A percentile compares a stretch with the other conserved stretches of the same genome.
phyloP scores from a whole-genome alignment of 2,113 vertebrate species.

The Alosa alosa region DNA sequence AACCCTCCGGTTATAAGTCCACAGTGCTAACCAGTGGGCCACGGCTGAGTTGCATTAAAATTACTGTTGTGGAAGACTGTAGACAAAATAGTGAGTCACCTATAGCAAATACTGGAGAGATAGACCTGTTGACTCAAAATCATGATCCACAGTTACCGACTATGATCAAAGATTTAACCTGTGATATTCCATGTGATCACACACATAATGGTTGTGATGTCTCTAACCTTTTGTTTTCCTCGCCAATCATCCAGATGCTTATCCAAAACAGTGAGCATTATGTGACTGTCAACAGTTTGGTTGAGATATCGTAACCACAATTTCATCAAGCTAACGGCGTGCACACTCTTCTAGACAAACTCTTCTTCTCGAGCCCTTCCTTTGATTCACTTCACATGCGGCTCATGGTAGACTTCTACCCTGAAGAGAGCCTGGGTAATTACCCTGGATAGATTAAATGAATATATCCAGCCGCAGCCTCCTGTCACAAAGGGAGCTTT shows the following conservation, averaged over 20 bases:
- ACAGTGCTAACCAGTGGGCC: no score
- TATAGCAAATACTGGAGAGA: neutral
- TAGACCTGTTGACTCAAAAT: neutral
- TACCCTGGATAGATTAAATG: constrained; percentile 11
- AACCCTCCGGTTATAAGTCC: no score
- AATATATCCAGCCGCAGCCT: constrained; percentile 14
- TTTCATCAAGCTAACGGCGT: neutral
- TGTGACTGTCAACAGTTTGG: neutral
- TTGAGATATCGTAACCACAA: neutral
- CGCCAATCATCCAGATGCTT: neutral
- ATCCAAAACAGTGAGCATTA: neutral
- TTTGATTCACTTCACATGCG: neutral
- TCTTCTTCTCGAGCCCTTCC: neutral
- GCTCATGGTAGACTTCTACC: neutral
- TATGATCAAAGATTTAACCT: neutral
- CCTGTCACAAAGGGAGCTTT: constrained; percentile 5
- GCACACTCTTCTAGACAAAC: neutral
- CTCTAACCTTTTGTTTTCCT: neutral
- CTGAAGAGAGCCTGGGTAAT: neutral
- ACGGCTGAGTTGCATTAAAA: neutral
- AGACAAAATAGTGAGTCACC: neutral
- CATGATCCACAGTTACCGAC: neutral
- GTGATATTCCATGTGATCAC: neutral
- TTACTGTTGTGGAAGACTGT: neutral
- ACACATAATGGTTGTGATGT: neutral